Evolutionary conservation across 2,113 vertebrate genomes (phyloP).

Genomic region (Theristicus caerulescens): DNA sequence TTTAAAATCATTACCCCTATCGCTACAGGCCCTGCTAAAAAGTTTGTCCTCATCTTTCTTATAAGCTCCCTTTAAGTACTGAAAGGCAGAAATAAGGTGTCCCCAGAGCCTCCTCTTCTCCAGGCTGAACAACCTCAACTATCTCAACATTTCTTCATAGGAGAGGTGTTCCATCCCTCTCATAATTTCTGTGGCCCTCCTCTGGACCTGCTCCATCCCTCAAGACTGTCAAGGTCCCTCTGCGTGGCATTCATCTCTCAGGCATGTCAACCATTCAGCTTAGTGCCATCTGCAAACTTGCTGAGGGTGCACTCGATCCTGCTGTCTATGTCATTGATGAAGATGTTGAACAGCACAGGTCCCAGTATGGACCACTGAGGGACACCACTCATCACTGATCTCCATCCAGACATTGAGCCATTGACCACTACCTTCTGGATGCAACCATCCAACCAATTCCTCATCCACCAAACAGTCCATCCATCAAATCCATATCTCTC

Average conservation of each 20-base stretch:
- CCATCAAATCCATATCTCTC: neutral
- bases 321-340: neutral
- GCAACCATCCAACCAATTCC: too few relatives aligned
- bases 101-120: neutral
- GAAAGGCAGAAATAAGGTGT: neutral
- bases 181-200: neutral
- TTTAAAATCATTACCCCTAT: neutral
- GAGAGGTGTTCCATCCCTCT: neutral
- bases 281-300: neutral
- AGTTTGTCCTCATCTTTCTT: neutral
- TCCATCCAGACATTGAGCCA: neutral
- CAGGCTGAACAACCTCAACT: neutral
- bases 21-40: too few relatives aligned
- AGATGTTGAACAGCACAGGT: neutral
- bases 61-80: neutral
- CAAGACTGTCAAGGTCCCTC: too few relatives aligned
- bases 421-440: neutral
- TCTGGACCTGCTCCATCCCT: neutral
- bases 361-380: neutral
- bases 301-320: neutral
- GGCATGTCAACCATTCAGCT: neutral
- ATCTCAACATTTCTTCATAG: neutral
- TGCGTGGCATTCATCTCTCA: too few relatives aligned
- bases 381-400: neutral
- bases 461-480: too few relatives aligned